Conservation (phyloP, 2,113 vertebrate genomes). For the Chunga burmeisteri region DNA sequence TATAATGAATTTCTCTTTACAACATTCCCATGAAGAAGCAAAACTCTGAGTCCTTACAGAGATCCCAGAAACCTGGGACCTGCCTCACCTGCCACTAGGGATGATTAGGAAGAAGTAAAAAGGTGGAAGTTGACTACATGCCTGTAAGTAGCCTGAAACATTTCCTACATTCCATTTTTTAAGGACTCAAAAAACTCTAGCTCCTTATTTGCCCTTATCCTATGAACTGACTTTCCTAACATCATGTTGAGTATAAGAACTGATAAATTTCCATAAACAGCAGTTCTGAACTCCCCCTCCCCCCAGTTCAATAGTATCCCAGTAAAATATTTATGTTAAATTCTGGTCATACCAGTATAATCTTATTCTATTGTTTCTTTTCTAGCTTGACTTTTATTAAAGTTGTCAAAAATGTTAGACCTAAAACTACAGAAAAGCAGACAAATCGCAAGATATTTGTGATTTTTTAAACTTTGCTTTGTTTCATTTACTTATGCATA, state of each 20-base stretch:
- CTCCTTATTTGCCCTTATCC: neutral
- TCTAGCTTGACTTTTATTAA: neutral
- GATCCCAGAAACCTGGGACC: neutral
- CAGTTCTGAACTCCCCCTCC: accelerated
- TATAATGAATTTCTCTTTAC: neutral
- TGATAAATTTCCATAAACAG: neutral
- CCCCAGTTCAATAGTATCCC: neutral
- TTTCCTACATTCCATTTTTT: neutral
- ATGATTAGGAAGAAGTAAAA: neutral
- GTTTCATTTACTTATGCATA: neutral
- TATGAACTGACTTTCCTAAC: neutral
- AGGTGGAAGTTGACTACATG: neutral
- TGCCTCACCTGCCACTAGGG: neutral
- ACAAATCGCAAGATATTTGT: neutral
- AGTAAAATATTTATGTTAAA: neutral
- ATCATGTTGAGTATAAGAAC: neutral
- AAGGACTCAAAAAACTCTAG: neutral
- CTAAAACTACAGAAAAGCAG: neutral
- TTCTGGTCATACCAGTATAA: neutral
- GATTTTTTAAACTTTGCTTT: neutral
- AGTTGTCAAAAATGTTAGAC: neutral
- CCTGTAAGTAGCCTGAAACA: neutral
- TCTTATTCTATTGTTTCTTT: neutral
- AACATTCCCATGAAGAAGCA: neutral
- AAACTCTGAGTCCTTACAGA: neutral